Percentiles rank a stretch among this genome's conserved stretches.
phyloP scores from a whole-genome alignment of 2,888 invertebrate species.

The Ophioninae sp. region DNA sequence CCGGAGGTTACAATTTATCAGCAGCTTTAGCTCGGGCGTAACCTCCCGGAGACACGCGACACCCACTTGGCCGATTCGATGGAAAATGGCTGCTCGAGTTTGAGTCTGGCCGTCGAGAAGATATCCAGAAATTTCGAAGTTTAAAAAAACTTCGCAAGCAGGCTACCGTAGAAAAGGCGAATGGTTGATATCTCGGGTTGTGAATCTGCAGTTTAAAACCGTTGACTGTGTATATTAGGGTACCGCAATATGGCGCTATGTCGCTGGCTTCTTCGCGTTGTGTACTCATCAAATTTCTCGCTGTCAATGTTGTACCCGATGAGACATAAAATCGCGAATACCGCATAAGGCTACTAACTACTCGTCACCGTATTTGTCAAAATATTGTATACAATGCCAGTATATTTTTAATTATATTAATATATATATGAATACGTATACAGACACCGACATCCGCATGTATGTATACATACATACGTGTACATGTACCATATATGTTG shows the following conservation, averaged over 20 bases:
- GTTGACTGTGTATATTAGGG: constrained; percentile 6
- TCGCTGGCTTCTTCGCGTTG: not conserved
- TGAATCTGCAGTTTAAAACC: constrained; percentile 35
- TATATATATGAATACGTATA: constrained; percentile 41
- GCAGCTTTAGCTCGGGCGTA: not conserved
- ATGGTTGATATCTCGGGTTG: constrained; percentile 48
- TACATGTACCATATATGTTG: constrained; percentile 44
- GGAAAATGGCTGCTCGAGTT: too few relatives aligned
- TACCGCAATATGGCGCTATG: not conserved
- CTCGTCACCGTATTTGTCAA: constrained; percentile 57
- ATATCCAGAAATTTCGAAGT: not conserved
- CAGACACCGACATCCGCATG: not conserved
- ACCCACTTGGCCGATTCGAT: too few relatives aligned
- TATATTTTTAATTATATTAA: constrained; percentile 67
- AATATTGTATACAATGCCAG: constrained; percentile 66
- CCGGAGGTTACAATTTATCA: too few relatives aligned
- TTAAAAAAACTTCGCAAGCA: not conserved
- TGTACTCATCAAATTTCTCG: not conserved
- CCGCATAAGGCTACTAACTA: constrained; percentile 55
- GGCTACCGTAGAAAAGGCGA: not conserved
- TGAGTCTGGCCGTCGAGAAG: too few relatives aligned
- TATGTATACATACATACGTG: not conserved
- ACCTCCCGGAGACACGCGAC: not conserved
- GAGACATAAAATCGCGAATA: constrained; percentile 54
- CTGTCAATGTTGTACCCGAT: not conserved